Conservation (phyloP, 2,113 vertebrate species). For the Copsychus sechellarum region DNA sequence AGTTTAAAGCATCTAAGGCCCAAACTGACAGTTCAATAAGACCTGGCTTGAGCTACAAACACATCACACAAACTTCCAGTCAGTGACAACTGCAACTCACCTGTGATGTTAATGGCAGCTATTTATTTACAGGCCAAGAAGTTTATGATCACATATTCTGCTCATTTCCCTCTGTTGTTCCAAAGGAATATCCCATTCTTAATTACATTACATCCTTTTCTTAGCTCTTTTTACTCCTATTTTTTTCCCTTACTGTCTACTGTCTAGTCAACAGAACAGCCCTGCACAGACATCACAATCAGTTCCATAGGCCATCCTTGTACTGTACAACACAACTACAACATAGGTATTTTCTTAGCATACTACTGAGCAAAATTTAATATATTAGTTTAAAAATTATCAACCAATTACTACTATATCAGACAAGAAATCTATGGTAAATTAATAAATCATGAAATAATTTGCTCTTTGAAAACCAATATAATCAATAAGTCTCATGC, state of each 20-base stretch:
- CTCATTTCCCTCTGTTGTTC: neutral
- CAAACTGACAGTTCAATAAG: neutral
- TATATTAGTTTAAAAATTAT: neutral
- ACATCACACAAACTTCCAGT: conserved; percentile 16
- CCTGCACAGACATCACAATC: neutral
- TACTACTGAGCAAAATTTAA: neutral
- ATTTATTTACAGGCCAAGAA: conserved; percentile 2
- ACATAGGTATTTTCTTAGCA: neutral
- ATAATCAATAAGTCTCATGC: neutral
- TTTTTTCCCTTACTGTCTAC: neutral
- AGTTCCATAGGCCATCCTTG: neutral
- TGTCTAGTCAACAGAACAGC: neutral
- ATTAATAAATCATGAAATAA: conserved; percentile 29
- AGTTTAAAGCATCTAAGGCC: neutral
- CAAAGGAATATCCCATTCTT: neutral
- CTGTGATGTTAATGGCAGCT: neutral
- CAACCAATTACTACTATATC: neutral
- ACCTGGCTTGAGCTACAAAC: neutral
- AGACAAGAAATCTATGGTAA: neutral
- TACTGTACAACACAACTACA: neutral
- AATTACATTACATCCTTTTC: neutral
- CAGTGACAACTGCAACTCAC: neutral
- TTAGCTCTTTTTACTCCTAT: neutral
- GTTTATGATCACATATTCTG: neutral
- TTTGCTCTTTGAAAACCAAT: conserved; percentile 12